These are phyloP conservation scores for Criorhina ranunculi DNA, from an alignment of 2,888 invertebrate species.

Conservation along the genomic window DNA sequence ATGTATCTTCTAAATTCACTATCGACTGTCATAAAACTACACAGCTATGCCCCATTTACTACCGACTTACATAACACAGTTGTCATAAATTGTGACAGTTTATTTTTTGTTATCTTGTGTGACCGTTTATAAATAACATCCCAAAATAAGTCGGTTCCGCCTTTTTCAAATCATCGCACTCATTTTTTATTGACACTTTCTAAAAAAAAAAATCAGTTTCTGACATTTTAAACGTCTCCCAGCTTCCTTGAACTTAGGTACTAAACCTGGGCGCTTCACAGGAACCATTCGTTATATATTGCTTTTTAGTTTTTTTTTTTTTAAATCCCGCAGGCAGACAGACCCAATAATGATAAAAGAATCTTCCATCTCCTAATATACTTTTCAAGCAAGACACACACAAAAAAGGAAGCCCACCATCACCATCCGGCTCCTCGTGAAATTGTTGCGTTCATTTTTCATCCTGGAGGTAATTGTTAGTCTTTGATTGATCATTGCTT, in stretches of 20 bases:
- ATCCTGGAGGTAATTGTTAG: conserved; percentile 73
- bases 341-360: conserved; percentile 45
- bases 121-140: neutral
- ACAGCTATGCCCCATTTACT: neutral
- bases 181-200: conserved; percentile 7
- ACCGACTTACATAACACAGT: neutral
- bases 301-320: conserved; percentile 36
- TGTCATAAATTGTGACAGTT: neutral
- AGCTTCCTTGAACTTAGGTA: conserved; percentile 6
- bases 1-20: neutral
- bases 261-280: neutral
- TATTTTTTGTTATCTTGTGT: neutral
- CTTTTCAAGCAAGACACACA: conserved; percentile 3
- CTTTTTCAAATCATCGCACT: neutral
- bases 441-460: conserved; percentile 67
- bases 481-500: conserved; percentile 76
- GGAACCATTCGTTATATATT: conserved; percentile 19
- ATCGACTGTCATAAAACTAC: neutral
- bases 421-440: conserved; percentile 10
- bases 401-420: conserved; percentile 1
- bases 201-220: neutral
- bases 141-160: neutral
- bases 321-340: conserved; percentile 19
- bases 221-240: conserved; percentile 19
- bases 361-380: conserved; percentile 27